Base-by-base conservation (phyloP, 2,888 invertebrate genomes). In the Ornithoptera priamus region DNA sequence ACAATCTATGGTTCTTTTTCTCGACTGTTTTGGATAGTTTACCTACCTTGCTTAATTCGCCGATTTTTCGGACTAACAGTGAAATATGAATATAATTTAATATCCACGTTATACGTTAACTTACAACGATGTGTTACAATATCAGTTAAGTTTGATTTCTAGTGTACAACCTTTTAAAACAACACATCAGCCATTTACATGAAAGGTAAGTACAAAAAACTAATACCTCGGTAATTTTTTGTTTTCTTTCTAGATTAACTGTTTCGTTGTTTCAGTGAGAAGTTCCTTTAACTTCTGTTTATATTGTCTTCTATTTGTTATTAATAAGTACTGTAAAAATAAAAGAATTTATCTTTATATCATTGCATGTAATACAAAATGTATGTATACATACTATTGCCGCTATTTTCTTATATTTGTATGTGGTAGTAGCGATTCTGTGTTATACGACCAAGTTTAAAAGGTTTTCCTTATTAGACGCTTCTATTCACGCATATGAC, bases 21-120 rank as follows among this genome's bases (percentile, higher is more conserved):
- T 92, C 89, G 92, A 92, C 92, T 92, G 92, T 92, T 92, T 92
- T 92, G 92, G 86, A 89, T 91, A 90, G 90, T 90, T 90, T 89
- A 88, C 85, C 85, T 90, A 88, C 86, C 89, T 89, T 85, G 87
- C 86, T 72, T 88, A 88, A 80, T 90, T 89, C 86, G 90, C 92
- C 91, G 91, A 92, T 84, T 92, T 89, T 88, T 88, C 86, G 85
- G 83, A 85, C 78, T 83, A 78, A 75, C 79, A 82, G 82, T 83
- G 82, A 78, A 88, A 84, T 80, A 90, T 90, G 88, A 83, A 81
- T 84, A 80, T 82, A 77, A 80, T 84, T 88, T 83, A 79, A 75
- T 77, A 76, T 79, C 76, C 77, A 78, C 83, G 82, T 72, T 75
- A 72, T 83, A 80, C 77, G 78, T 76, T 72, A 77, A 77, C 75